Evolutionary conservation across 2,113 vertebrate species (phyloP), one percentile per base, ranked within the genome.

Genomic region (Pollachius pollachius): DNA sequence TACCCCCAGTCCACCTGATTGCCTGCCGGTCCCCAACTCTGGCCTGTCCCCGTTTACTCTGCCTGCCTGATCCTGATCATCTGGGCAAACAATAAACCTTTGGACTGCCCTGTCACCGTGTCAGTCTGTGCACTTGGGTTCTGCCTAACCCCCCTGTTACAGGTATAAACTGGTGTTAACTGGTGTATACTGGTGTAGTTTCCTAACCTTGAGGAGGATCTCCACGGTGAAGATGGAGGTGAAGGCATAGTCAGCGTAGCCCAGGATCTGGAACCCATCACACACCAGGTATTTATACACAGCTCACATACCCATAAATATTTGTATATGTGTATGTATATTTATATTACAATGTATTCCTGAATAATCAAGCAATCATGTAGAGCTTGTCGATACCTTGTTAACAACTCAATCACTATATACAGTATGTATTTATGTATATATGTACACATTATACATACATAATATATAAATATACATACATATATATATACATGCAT

Each of bases 191-290:
- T 48, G 5, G 54, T 57, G 54, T 52, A 52, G 15, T 48, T 56
- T 2, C 16, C 52, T 62, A 89, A 96, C 95, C 95, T 96, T 97
- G 21, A 97, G 80, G 67, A 97, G 86, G 75, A 97, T 97, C 89
- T 97, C 95, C 71, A 97, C 94, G 5, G 95, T 96, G 88, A 96
- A 96, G 89, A 96, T 95, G 74, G 95, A 94, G 27, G 96, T 97
- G 82, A 97, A 97, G 69, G 95, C 95, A 41, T 96, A 97, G 84
- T 97, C 95, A 0, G 95, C 95, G 5, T 97, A 97, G 2, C 95
- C 95, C 76, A 97, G 91, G 77, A 96, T 92, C 95, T 97, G 64
- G 12, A 37, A 23, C 5, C 8, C 16, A 59, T 19, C 58, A 59
- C 8, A n/a, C 16, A 7, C 56, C 15, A 16, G 8, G 16, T 58